Evolutionary conservation across 2,888 invertebrate species (phyloP).

Genomic region (Furcula furcula): DNA sequence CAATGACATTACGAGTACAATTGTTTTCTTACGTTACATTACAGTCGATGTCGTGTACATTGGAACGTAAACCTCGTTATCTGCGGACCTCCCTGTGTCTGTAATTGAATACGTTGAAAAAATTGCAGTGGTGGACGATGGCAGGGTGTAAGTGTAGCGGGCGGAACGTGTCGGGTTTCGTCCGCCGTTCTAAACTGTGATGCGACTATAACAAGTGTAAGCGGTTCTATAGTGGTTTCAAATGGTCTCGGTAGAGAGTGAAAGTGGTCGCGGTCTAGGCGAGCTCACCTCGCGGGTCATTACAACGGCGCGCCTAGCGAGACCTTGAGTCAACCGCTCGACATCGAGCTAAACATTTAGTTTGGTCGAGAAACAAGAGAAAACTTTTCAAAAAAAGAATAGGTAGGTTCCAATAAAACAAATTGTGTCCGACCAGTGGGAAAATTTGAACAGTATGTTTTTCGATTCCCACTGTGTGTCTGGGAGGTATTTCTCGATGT

Average conservation of each 20-base stretch:
- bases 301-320: slow-evolving; percentile 28
- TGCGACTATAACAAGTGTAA: slow-evolving; percentile 29
- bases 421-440: no score
- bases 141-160: slow-evolving; percentile 19
- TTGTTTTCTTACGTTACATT: slow-evolving; percentile 23
- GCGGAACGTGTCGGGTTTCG: slow-evolving; percentile 23
- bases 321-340: slow-evolving; percentile 39
- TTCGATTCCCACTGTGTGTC: no score
- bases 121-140: slow-evolving; percentile 19
- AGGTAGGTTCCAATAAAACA: no score
- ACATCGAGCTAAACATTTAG: slow-evolving; percentile 19
- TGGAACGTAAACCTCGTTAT: slow-evolving; percentile 13
- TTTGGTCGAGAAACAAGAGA: slow-evolving; percentile 7
- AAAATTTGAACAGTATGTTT: no score
- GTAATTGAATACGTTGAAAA: slow-evolving; percentile 21
- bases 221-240: slow-evolving; percentile 36
- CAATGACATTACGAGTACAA: slow-evolving; percentile 25
- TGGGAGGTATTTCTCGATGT: no score
- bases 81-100: slow-evolving; percentile 24
- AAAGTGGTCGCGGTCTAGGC: slow-evolving; percentile 65
- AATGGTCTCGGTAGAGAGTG: slow-evolving; percentile 60
- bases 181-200: slow-evolving; percentile 25
- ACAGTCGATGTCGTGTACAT: slow-evolving; percentile 14
- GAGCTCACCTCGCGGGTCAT: slow-evolving; percentile 39
- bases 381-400: slow-evolving; percentile 6